Conservation (phyloP, 2,113 vertebrate genomes). For the Atlantisia rogersi region DNA sequence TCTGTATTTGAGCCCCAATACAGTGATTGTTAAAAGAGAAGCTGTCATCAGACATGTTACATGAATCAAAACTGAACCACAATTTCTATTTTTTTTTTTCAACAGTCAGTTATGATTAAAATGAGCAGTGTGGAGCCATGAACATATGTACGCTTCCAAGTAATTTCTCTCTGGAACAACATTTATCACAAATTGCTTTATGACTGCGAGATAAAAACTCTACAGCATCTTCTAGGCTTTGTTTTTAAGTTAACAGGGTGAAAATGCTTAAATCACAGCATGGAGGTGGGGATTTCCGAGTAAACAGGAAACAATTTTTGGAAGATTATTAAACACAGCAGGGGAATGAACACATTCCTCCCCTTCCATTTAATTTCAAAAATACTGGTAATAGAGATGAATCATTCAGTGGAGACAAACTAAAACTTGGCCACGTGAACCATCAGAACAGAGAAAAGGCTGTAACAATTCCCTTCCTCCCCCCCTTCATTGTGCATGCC, state of each 20-base stretch:
- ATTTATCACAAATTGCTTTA: conserved; percentile 20
- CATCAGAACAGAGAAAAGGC: background rate
- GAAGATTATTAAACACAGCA: conserved; percentile 45
- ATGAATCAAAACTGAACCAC: background rate
- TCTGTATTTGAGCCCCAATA: background rate
- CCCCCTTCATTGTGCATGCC: fast-evolving
- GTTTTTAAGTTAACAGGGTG: background rate
- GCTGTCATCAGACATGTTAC: background rate
- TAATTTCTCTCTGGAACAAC: conserved; percentile 6
- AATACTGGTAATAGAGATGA: conserved; percentile 49
- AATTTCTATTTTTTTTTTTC: background rate
- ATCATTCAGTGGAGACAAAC: conserved; percentile 16
- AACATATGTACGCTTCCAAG: background rate
- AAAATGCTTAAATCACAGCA: conserved; percentile 20
- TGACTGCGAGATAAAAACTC: background rate
- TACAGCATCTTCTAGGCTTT: background rate
- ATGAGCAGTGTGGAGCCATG: background rate
- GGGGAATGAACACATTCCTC: conserved; percentile 39
- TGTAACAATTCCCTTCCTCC: background rate
- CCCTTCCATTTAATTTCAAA: conserved; percentile 58
- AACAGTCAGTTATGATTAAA: background rate
- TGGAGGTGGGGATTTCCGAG: conserved; percentile 34
- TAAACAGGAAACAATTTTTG: conserved; percentile 58
- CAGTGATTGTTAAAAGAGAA: background rate
- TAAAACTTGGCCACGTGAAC: background rate